A percentile compares a stretch with the other conserved stretches of the same genome.
phyloP scores from a whole-genome alignment of 2,888 invertebrate genomes.

The Pyrgus malvae region DNA sequence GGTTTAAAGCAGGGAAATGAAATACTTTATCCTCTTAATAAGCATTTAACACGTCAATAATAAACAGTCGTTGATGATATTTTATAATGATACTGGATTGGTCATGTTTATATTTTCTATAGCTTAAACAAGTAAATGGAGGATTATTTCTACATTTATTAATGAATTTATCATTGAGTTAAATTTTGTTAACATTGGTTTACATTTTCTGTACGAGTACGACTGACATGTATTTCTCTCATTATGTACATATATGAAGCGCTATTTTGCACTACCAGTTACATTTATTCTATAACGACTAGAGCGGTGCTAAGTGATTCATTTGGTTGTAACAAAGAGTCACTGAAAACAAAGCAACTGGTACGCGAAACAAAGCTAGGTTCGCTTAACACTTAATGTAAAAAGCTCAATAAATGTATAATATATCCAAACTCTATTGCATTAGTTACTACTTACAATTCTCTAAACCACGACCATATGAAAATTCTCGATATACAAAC shows the following conservation, averaged over 20 bases:
- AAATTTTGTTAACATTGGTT: background rate
- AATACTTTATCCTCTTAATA: slow-evolving; percentile 18
- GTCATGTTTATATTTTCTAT: slow-evolving; percentile 18
- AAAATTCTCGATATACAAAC: slow-evolving; percentile 73
- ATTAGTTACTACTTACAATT: slow-evolving; percentile 54
- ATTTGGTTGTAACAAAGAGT: slow-evolving; percentile 1
- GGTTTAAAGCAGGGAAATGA: slow-evolving; percentile 47
- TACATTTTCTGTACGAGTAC: background rate
- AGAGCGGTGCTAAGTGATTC: slow-evolving; percentile 19
- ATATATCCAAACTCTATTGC: slow-evolving; percentile 47
- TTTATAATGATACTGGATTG: slow-evolving; percentile 22
- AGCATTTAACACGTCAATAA: slow-evolving; percentile 15
- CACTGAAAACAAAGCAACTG: slow-evolving; percentile 15
- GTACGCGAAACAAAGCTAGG: slow-evolving; percentile 32
- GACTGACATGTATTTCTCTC: slow-evolving; percentile 4
- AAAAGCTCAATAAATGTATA: slow-evolving; percentile 43
- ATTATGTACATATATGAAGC: slow-evolving; percentile 22
- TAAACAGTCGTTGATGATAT: slow-evolving; percentile 20
- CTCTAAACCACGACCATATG: slow-evolving; percentile 66
- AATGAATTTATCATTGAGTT: background rate
- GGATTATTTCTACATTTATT: slow-evolving; percentile 1
- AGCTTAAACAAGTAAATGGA: slow-evolving; percentile 18
- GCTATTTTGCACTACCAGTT: slow-evolving; percentile 15
- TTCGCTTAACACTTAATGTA: slow-evolving; percentile 41
- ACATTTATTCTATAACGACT: slow-evolving; percentile 17